These are phyloP conservation scores for Takifugu bimaculatus DNA, from an alignment of 2,113 vertebrate genomes.

Conservation along the genomic window DNA sequence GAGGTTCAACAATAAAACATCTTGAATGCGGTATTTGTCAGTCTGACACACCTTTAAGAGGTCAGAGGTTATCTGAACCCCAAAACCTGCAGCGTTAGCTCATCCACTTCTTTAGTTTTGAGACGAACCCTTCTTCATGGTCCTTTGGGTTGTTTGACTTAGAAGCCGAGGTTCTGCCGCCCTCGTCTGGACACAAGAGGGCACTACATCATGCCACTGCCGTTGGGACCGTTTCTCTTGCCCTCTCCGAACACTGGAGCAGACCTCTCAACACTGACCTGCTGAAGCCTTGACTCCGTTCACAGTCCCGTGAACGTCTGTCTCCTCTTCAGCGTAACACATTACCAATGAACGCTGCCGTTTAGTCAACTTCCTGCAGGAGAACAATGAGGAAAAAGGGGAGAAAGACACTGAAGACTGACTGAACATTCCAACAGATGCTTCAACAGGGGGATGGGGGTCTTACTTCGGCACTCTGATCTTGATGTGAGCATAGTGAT, in stretches of 20 bases:
- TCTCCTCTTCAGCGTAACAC: conserved; percentile 89
- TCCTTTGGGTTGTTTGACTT: conserved; percentile 35
- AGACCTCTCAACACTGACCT: conserved; percentile 29
- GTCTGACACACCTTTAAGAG: too few species aligned
- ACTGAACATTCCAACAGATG: neutral
- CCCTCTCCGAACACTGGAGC: neutral
- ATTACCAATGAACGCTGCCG: conserved; percentile 84
- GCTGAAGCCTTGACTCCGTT: conserved; percentile 66
- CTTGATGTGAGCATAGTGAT: conserved; percentile 94
- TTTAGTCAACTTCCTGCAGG: conserved; percentile 80
- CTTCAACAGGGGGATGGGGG: neutral
- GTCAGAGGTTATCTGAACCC: conserved; percentile 4
- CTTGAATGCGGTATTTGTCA: too few species aligned
- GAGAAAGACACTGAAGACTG: neutral
- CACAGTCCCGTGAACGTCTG: conserved; percentile 84
- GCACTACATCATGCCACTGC: conserved; percentile 6
- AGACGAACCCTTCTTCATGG: conserved; percentile 65
- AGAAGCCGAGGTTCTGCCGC: conserved; percentile 29
- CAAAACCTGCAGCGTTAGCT: conserved; percentile 48
- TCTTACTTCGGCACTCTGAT: conserved; percentile 88
- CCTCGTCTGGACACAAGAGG: conserved; percentile 52
- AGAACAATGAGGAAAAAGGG: neutral
- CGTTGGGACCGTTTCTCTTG: neutral
- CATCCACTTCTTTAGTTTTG: conserved; percentile 73
- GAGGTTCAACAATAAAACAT: too few species aligned